Evolutionary conservation across 2,113 vertebrate species (phyloP), one percentile per base, ranked within the genome.

Genomic region (Charadrius vociferus): DNA sequence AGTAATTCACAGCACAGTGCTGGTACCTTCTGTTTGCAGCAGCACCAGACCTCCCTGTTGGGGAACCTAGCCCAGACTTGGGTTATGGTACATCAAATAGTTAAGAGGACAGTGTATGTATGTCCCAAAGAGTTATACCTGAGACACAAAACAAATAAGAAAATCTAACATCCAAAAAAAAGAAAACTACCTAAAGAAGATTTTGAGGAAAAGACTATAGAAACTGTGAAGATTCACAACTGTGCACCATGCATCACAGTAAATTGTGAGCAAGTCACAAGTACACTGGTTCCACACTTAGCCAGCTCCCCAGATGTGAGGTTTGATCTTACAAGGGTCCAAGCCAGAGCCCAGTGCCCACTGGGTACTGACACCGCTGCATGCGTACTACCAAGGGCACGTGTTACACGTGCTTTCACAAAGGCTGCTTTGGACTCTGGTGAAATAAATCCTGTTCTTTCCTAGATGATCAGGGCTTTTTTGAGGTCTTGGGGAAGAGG

Each of bases 341-440:
- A 52, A 80, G 61, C 12, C 12, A 59, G 49, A 20, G 6, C 9
- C 3, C 26, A 50, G 19, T 11, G 7, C 8, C 29, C 49, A n/a
- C n/a, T 66, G 36, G 47, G 20, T 59, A 67, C 5, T 12, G 59
- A 39, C 29, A 22, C 7, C 13, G 29, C 30, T 53, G 30, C 3
- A 1, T 37, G 29, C 45, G 47, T 45, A 10, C 26, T n/a, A 27
- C 16, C 39, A 14, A 4, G 50, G 52, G 7, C 34, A 52, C 0
- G 0, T 0, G 1, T 47, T 70, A 37, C 58, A 39, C 4, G 34
- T 58, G 24, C 6, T 81, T 24, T 71, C 3, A 10, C 15, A 53
- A 70, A n/a, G 14, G 53, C 67, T 58, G 16, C 5, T 91, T 75
- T 71, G 71, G 36, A 59, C 37, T 59, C 23, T 27, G 43, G 9